phyloP scores from a whole-genome alignment of 2,113 vertebrate genomes.

The Hydropotes inermis region DNA sequence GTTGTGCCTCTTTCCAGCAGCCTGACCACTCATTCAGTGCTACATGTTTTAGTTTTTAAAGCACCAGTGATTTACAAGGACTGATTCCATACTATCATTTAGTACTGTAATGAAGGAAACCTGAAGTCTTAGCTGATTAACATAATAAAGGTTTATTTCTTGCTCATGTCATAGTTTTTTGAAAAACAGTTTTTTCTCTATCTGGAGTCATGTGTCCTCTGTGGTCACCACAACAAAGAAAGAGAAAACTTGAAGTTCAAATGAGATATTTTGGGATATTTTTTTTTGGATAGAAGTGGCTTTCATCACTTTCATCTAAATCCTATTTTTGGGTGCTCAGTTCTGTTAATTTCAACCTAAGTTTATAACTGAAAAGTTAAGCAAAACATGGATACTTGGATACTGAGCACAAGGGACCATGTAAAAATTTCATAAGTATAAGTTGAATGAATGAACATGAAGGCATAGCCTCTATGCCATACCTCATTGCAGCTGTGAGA shows the following conservation, averaged over 20 bases:
- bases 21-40: neutral
- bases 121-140: neutral
- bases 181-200: neutral
- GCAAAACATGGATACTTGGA: neutral
- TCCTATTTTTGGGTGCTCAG: neutral
- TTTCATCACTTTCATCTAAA: neutral
- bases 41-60: neutral
- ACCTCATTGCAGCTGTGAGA: neutral
- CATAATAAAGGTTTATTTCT: neutral
- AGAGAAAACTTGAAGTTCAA: neutral
- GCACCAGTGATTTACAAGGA: neutral
- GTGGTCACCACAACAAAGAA: neutral
- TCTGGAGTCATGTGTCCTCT: neutral
- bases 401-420: neutral
- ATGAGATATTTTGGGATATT: neutral
- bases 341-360: neutral
- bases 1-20: neutral
- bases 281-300: neutral
- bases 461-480: neutral
- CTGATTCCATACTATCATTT: neutral
- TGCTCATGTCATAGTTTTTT: neutral
- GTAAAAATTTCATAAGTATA: neutral
- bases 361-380: neutral
- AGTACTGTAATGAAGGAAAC: neutral
- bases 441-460: neutral